Base-by-base conservation (phyloP, 2,113 vertebrate species). In the Oreochromis niloticus region DNA sequence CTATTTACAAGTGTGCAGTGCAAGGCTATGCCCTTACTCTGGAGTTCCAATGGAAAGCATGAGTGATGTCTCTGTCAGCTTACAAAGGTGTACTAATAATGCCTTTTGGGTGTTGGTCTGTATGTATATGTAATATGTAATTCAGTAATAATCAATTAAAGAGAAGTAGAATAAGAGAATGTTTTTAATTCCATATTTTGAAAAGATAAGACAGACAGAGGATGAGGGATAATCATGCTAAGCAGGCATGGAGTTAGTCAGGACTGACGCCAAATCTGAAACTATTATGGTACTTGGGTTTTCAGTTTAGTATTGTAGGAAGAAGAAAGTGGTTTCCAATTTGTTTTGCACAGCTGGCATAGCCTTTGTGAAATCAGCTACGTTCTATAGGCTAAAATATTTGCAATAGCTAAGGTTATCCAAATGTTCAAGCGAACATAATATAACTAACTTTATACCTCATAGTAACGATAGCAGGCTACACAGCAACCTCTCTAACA, bases 21-120 rank as follows among this genome's bases (percentile, higher is more conserved):
- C 66, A 22, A 59, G 85, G 92, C 88, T 92, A 86, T 89, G 91
- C 89, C 89, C 87, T 56, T 85, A 88, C 86, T 86, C 68, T 27
- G 78, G 43, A 85, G 86, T 91, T 94, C 91, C 80, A 87, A 81
- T 86, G 87, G 90, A 93, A 90, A 91, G 85, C 78, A 46, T 91
- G 84, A 46, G 80, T 93, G 94, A 93, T 56, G 82, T 91, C 86
- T 94, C 82, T 3, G 61, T 9, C 80, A 71, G 78, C 54, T 56
- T 78, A 78, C 27, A 50, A 78, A 52, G 10, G 46, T 78, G 71
- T 32, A 50, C 16, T 19, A 78, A 50, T 19, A 27, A 43, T n/a
- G 16, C 43, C 41, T 50, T 32, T 78, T 30, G 1, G 19, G 46
- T 78, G 16, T 52, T 34, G 6, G 46, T 34, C 61, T 22, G 61